These are phyloP conservation scores for Gymnogyps californianus DNA, from an alignment of 2,113 vertebrate genomes.

Conservation along the genomic window DNA sequence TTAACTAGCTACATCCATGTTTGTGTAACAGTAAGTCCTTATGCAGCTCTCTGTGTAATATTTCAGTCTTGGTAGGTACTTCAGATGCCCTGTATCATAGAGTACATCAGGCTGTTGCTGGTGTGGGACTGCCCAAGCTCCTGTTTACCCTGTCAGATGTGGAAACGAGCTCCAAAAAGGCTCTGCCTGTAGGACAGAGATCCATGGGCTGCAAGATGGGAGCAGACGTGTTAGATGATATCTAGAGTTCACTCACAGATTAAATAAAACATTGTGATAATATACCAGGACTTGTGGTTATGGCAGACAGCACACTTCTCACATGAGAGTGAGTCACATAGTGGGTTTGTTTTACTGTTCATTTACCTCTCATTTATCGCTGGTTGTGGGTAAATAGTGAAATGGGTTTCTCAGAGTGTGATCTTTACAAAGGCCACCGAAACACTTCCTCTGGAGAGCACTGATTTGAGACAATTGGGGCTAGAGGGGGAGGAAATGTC, in stretches of 20 bases:
- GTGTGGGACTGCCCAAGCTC: neutral
- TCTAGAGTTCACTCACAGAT: neutral
- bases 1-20: neutral
- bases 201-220: neutral
- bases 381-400: neutral
- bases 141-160: neutral
- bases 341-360: neutral
- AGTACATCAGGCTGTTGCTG: neutral
- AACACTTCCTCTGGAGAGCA: neutral
- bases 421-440: neutral
- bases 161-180: neutral
- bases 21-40: neutral
- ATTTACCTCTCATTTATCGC: neutral
- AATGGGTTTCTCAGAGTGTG: neutral
- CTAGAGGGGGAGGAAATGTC: neutral
- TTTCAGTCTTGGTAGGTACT: neutral
- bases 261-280: constrained; percentile 31
- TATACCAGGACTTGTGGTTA: neutral
- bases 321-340: constrained; percentile 27
- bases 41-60: neutral
- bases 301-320: neutral
- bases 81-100: neutral
- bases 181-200: neutral
- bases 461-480: neutral
- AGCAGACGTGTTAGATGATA: neutral